Base-by-base conservation (phyloP, 2,797 vertebrate genomes). In the Bovichtus variegatus region DNA sequence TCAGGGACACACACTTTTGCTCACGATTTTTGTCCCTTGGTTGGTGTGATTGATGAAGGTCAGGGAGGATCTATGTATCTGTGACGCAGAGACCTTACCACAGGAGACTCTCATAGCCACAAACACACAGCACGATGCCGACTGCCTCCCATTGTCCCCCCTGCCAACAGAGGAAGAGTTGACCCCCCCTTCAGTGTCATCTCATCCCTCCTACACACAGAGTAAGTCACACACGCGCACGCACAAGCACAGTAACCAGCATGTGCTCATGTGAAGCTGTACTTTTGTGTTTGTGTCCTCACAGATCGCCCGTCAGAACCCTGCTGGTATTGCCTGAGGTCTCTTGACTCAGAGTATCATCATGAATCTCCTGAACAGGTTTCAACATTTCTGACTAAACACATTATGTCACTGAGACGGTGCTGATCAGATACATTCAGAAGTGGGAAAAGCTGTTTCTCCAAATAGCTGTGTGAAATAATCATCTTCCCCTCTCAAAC, bases 261-360 rank as follows among this genome's bases (percentile, higher is more conserved):
- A 19, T 27, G 8, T 54, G 29, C 25, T 40, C 11, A 21, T 27
- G 11, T 46, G 4, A 59, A 21, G n/a, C 27, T 25, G 49, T 36
- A 12, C 25, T 38, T 55, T 31, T 73, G 58, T 64, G 21, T 77
- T 50, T 83, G 19, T 80, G 31, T 85, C 15, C 74, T 71, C 57
- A 62, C 84, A 95, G 94, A 74, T 66, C 74, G 12, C 2, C 59
- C 80, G 0, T 47, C 90, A 57, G 94, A 93, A 66, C 87, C 89
- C 51, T 96, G 95, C 90, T 92, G 80, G 92, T 95, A 95, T 41
- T 96, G 96, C 81, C 86, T 88, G 50, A 93, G 93, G 73, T 93
- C 85, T 51, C 93, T 96, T 44, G 87, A 95, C 58, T 83, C 85
- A 1, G 94, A 95, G 12, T 79, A 92, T 60, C 86, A 73, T n/a